Percentiles rank a stretch among this genome's conserved stretches.
phyloP scores from a whole-genome alignment of 2,113 vertebrate species.

The Datnioides undecimradiatus region DNA sequence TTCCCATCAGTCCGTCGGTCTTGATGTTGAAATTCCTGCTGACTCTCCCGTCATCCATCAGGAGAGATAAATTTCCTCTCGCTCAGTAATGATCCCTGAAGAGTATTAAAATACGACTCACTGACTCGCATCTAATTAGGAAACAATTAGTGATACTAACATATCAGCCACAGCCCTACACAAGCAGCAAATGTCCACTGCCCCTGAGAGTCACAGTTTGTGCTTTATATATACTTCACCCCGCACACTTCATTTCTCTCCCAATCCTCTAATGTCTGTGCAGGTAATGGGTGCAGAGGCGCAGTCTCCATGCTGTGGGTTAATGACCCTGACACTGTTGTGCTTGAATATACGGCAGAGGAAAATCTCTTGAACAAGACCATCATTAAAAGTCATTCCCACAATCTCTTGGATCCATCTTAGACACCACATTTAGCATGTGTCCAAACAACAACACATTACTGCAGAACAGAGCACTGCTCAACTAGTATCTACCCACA shows the following conservation, averaged over 20 bases:
- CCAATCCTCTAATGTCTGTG: conserved; percentile 38
- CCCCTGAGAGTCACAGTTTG: conserved; percentile 64
- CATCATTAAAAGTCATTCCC: conserved; percentile 45
- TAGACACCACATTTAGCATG: conserved; percentile 14
- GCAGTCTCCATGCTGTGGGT: conserved; percentile 57
- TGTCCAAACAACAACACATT: conserved; percentile 38
- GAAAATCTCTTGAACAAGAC: conserved; percentile 25
- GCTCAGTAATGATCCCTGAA: conserved; percentile 76
- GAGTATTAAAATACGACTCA: conserved; percentile 77
- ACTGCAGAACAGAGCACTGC: conserved; percentile 12
- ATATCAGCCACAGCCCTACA: conserved; percentile 67
- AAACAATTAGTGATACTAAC: conserved; percentile 83
- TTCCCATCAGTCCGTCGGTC: conserved; percentile 43
- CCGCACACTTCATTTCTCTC: conserved; percentile 64
- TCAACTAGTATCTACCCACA: neutral
- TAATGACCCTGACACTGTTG: conserved; percentile 67
- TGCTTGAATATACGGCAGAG: conserved; percentile 44
- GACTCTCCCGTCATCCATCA: conserved; percentile 72
- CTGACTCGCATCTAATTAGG: conserved; percentile 80
- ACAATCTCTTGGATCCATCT: conserved; percentile 28
- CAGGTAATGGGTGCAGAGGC: conserved; percentile 62
- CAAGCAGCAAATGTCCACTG: conserved; percentile 58
- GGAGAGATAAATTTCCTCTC: conserved; percentile 62
- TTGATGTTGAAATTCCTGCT: conserved; percentile 66
- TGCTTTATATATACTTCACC: conserved; percentile 55